A percentile compares a stretch with the other conserved stretches of the same genome.
phyloP scores from a whole-genome alignment of 2,797 vertebrate species.

The Meriones psammophilus region DNA sequence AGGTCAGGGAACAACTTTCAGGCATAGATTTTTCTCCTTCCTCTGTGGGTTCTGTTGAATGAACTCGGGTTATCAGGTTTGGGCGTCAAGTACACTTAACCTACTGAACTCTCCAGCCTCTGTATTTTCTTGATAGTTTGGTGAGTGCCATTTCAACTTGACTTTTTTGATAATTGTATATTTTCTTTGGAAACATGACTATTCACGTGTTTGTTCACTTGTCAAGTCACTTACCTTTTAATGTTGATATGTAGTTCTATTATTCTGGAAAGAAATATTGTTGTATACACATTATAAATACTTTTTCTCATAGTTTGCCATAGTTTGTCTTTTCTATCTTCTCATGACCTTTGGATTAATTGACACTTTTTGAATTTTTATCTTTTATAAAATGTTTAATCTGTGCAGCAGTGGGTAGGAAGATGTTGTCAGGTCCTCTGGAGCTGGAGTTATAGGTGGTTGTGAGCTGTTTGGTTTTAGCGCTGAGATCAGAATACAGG shows the following conservation, averaged over 20 bases:
- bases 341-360: neutral
- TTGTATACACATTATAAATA: neutral
- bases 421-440: neutral
- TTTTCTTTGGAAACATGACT: neutral
- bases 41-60: neutral
- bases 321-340: neutral
- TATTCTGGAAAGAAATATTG: neutral
- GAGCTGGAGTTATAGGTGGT: too few relatives aligned
- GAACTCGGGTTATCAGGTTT: neutral
- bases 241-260: neutral
- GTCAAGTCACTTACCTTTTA: neutral
- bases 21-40: neutral
- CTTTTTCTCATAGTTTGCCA: neutral
- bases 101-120: neutral
- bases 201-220: neutral
- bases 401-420: neutral
- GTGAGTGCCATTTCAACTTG: neutral
- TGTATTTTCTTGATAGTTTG: neutral
- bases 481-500: neutral
- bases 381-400: neutral
- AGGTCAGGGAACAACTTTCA: neutral
- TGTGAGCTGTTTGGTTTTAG: neutral
- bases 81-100: neutral
- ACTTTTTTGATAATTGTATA: neutral
- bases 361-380: too few relatives aligned